phyloP scores from a whole-genome alignment of 2,797 vertebrate genomes.

The Arctocebus calabarensis region DNA sequence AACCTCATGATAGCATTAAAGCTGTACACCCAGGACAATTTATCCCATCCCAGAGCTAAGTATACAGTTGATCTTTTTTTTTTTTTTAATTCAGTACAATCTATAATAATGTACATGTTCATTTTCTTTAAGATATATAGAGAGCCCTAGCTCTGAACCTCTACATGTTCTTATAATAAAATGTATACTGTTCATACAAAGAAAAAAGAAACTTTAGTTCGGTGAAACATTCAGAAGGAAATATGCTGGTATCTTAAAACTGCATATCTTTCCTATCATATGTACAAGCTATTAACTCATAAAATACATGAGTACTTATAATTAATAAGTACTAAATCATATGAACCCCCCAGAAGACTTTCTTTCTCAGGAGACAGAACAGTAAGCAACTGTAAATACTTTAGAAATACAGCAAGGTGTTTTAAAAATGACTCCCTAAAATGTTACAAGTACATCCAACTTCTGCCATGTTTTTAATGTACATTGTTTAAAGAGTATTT shows the following conservation, averaged over 20 bases:
- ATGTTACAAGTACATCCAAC: not conserved
- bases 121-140: conserved; percentile 87
- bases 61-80: conserved; percentile 80
- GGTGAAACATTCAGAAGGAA: not conserved
- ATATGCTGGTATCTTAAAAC: not conserved
- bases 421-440: not conserved
- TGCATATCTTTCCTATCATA: not conserved
- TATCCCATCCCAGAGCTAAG: conserved; percentile 67
- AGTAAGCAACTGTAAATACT: not conserved
- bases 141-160: conserved; percentile 87
- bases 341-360: not conserved
- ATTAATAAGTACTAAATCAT: conserved; percentile 1
- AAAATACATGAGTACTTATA: not conserved
- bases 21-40: conserved; percentile 83
- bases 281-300: not conserved
- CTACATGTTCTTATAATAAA: conserved; percentile 85
- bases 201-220: not conserved
- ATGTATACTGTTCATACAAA: conserved; percentile 88
- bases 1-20: conserved; percentile 82
- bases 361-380: not conserved
- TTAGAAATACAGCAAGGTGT: not conserved
- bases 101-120: conserved; percentile 86
- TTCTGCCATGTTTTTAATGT: not conserved
- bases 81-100: conserved; percentile 78
- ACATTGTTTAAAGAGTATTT: not conserved